Evolutionary conservation across 2,888 invertebrate genomes (phyloP).

Genomic region (Drosophila mulleri): DNA sequence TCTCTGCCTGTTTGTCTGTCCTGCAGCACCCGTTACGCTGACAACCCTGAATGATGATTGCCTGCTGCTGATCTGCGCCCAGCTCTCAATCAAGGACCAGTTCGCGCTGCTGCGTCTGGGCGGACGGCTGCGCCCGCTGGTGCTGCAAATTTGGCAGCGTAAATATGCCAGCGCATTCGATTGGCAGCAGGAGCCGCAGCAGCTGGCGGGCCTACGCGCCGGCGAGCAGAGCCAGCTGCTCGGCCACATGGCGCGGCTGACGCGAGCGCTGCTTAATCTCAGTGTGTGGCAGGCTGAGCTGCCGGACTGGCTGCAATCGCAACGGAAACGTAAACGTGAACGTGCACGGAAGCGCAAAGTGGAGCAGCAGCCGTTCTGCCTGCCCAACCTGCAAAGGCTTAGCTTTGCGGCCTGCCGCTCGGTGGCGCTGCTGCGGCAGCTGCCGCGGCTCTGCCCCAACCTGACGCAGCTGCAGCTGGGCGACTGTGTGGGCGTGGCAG

Average conservation of each 20-base stretch:
- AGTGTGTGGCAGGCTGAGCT: slow-evolving; percentile 8
- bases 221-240: slow-evolving; percentile 49
- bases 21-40: slow-evolving; percentile 21
- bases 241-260: slow-evolving; percentile 37
- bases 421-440: slow-evolving; percentile 32
- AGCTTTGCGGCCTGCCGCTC: slow-evolving; percentile 43
- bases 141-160: slow-evolving; percentile 56
- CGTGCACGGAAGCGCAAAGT: not conserved
- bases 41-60: slow-evolving; percentile 67
- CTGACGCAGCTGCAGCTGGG: slow-evolving; percentile 52
- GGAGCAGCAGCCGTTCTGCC: slow-evolving; percentile 2
- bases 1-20: not conserved
- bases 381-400: slow-evolving; percentile 38
- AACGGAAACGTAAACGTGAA: not conserved
- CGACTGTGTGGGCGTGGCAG: slow-evolving; percentile 9
- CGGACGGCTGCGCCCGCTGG: slow-evolving; percentile 41
- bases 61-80: slow-evolving; percentile 60
- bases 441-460: slow-evolving; percentile 44
- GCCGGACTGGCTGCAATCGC: slow-evolving; percentile 4
- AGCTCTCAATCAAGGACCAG: slow-evolving; percentile 59
- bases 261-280: slow-evolving; percentile 55
- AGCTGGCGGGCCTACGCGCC: slow-evolving; percentile 41
- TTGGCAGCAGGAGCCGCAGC: slow-evolving; percentile 45
- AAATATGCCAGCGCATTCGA: slow-evolving; percentile 56
- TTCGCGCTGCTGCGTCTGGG: slow-evolving; percentile 53